These are phyloP conservation scores for Lasiommata megera DNA, from an alignment of 2,888 invertebrate genomes.

Conservation along the genomic window DNA sequence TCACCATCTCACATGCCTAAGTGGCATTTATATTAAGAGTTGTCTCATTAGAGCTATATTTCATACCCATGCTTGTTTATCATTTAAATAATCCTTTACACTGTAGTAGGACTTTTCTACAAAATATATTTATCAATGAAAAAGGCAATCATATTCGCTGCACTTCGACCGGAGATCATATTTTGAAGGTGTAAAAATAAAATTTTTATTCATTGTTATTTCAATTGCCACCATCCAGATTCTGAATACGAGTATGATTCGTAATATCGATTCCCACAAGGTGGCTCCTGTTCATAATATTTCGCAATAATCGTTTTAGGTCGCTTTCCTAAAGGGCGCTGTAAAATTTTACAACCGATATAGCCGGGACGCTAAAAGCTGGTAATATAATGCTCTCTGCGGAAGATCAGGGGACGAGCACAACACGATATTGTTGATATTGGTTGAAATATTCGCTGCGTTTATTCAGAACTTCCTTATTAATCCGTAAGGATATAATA, in stretches of 20 bases:
- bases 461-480: neutral
- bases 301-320: constrained; percentile 28
- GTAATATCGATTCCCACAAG: constrained; percentile 16
- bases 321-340: constrained; percentile 22
- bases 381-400: constrained; percentile 15
- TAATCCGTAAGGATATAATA: neutral
- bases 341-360: constrained; percentile 30
- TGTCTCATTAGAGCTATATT: too few relatives aligned
- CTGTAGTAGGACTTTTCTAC: too few relatives aligned
- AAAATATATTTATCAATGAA: too few relatives aligned
- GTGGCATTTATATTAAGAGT: too few relatives aligned
- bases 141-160: too few relatives aligned
- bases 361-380: constrained; percentile 24
- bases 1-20: too few relatives aligned
- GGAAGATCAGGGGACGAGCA: constrained; percentile 6
- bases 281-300: constrained; percentile 24
- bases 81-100: too few relatives aligned
- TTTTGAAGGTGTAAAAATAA: neutral
- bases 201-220: constrained; percentile 6
- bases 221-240: neutral
- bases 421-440: neutral
- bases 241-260: constrained; percentile 5
- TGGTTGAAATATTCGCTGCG: neutral
- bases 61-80: too few relatives aligned
- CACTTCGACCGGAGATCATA: neutral